Conservation (phyloP, 2,888 invertebrate genomes). For the Shargacucullia verbasci region DNA sequence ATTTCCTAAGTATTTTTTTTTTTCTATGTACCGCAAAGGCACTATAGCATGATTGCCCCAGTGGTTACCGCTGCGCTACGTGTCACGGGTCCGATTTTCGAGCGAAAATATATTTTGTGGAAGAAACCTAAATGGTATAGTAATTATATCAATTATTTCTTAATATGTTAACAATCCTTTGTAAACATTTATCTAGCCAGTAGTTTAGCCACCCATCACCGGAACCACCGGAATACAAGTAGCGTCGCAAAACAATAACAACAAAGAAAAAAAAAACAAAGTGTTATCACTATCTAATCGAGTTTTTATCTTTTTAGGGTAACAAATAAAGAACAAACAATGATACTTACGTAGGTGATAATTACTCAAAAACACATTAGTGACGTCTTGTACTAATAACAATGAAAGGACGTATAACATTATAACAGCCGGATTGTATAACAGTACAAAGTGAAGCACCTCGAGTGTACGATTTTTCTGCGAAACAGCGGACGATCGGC, state of each 20-base stretch:
- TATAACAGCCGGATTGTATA: not conserved
- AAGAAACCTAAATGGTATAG: too few relatives aligned
- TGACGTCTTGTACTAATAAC: slow-evolving; percentile 17
- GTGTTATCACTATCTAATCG: slow-evolving; percentile 38
- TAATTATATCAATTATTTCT: too few relatives aligned
- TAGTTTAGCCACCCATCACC: slow-evolving; percentile 16
- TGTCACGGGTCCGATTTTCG: too few relatives aligned
- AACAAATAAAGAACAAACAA: slow-evolving; percentile 27
- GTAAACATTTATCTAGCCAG: not conserved
- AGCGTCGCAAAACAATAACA: slow-evolving; percentile 23
- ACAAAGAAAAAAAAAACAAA: slow-evolving; percentile 36
- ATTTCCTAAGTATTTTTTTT: too few relatives aligned
- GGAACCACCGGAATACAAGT: not conserved
- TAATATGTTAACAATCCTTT: not conserved
- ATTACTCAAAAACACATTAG: slow-evolving; percentile 35
- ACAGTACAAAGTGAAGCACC: too few relatives aligned
- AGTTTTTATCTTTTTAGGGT: slow-evolving; percentile 38
- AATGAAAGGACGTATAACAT: slow-evolving; percentile 1
- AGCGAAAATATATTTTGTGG: too few relatives aligned
- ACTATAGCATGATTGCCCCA: too few relatives aligned
- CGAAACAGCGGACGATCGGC: too few relatives aligned
- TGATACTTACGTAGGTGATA: slow-evolving; percentile 27
- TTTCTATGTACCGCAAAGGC: too few relatives aligned
- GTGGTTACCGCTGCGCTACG: too few relatives aligned
- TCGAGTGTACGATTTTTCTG: too few relatives aligned